Evolutionary conservation across 1,140 invertebrate genomes (phyloP).

Genomic region (Parapsyche elsis): DNA sequence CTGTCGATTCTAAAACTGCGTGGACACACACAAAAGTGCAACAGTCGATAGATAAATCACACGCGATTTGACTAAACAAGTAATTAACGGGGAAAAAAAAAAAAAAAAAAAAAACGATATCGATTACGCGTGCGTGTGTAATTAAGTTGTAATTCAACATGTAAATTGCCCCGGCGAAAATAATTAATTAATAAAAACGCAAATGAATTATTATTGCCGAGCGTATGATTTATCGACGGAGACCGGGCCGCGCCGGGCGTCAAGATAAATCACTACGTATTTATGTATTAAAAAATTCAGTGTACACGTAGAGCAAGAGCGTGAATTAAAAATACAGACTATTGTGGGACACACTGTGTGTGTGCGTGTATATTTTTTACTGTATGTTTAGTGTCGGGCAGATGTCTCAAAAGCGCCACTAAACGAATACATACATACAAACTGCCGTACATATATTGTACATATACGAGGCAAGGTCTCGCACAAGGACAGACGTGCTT

Average conservation of each 20-base stretch:
- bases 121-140: not conserved
- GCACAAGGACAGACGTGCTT: conserved; percentile 49
- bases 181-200: conserved; percentile 26
- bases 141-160: conserved; percentile 28
- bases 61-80: not conserved
- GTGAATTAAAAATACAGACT: not conserved
- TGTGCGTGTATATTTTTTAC: not conserved
- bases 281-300: not conserved
- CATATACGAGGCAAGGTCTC: conserved; percentile 38
- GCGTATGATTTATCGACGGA: conserved; percentile 11
- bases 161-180: conserved; percentile 7
- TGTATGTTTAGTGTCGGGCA: not conserved
- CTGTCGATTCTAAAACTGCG: too few relatives aligned
- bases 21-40: too few relatives aligned
- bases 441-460: conserved; percentile 18
- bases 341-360: not conserved
- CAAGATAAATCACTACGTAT: conserved; percentile 3
- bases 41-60: not conserved
- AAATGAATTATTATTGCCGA: conserved; percentile 12
- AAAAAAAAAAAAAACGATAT: not conserved
- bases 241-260: not conserved
- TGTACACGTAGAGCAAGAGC: not conserved
- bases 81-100: too few relatives aligned
- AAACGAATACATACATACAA: too few relatives aligned
- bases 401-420: not conserved